phyloP scores from a whole-genome alignment of 2,113 vertebrate species.

The Empidonax traillii region DNA sequence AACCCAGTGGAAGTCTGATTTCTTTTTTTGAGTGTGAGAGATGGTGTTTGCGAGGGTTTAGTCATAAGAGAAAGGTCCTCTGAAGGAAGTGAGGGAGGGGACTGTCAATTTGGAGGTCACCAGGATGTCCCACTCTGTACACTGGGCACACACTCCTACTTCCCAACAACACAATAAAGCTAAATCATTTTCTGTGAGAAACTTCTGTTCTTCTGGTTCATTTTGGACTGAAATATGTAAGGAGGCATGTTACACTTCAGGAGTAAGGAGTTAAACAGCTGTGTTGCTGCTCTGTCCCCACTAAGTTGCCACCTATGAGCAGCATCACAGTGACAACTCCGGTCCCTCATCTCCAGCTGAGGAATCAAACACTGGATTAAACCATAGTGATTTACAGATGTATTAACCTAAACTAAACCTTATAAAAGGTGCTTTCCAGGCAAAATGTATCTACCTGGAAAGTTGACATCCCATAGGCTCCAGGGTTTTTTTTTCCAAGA shows the following conservation, averaged over 20 bases:
- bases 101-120: neutral
- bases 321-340: neutral
- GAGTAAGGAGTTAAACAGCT: neutral
- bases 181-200: neutral
- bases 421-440: neutral
- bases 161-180: neutral
- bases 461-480: neutral
- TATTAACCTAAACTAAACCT: neutral
- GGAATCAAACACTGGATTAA: neutral
- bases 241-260: neutral
- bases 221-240: neutral
- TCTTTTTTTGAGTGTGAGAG: neutral
- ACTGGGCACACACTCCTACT: accelerated
- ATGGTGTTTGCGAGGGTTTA: neutral
- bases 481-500: neutral
- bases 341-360: neutral
- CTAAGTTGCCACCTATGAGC: neutral
- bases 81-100: neutral
- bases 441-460: neutral
- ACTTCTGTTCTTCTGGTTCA: neutral
- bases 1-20: neutral
- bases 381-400: neutral
- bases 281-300: neutral
- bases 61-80: neutral
- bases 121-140: neutral